Evolutionary conservation across 2,113 vertebrate species (phyloP).

Genomic region (Apeltes quadracus): DNA sequence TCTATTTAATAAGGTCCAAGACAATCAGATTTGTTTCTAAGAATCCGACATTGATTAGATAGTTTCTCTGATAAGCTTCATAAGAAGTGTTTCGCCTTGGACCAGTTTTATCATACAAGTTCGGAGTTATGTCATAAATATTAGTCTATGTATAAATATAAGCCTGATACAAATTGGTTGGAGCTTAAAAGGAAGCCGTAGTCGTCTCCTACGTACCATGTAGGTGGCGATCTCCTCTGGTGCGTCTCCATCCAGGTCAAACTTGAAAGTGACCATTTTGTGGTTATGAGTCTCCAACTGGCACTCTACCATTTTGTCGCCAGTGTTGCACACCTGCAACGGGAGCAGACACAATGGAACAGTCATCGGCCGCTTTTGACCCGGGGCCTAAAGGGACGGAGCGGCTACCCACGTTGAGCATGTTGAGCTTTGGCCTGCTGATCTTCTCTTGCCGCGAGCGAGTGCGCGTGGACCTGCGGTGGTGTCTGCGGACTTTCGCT

Average conservation of each 20-base stretch:
- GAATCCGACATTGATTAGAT: neutral
- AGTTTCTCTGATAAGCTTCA: neutral
- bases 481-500: conserved; percentile 88
- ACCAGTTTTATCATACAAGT: neutral
- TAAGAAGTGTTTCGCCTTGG: neutral
- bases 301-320: conserved; percentile 99
- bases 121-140: conserved; percentile 29
- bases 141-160: conserved; percentile 27
- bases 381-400: neutral
- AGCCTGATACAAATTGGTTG: conserved; percentile 12
- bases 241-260: conserved; percentile 95
- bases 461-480: conserved; percentile 89
- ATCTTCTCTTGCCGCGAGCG: conserved; percentile 94
- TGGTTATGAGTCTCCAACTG: conserved; percentile 98
- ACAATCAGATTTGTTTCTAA: neutral
- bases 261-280: conserved; percentile 99
- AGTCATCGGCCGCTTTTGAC: neutral
- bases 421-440: conserved; percentile 90
- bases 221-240: conserved; percentile 97
- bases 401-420: conserved; percentile 84
- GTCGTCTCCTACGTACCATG: conserved; percentile 83
- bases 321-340: conserved; percentile 91
- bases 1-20: neutral
- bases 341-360: neutral
- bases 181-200: conserved; percentile 7